These are phyloP conservation scores for Labeo rohita DNA, from an alignment of 2,113 vertebrate species.

Conservation along the genomic window DNA sequence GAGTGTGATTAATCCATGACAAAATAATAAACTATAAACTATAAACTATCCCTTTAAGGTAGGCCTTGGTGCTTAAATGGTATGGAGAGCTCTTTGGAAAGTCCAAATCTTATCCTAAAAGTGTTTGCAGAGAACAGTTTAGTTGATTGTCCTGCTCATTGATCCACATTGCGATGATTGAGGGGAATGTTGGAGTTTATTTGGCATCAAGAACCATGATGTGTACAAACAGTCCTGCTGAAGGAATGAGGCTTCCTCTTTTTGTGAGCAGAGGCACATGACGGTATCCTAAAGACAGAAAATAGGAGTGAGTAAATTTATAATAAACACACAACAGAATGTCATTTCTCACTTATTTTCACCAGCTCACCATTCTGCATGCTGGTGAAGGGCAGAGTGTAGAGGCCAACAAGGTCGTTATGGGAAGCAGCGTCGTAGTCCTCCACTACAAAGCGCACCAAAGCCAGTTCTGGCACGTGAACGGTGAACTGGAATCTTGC, in stretches of 20 bases:
- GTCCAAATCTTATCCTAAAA: background rate
- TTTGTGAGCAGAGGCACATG: slow-evolving; percentile 90
- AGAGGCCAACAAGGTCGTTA: slow-evolving; percentile 90
- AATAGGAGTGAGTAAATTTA: background rate
- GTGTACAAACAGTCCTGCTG: slow-evolving; percentile 89
- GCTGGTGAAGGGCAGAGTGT: slow-evolving; percentile 86
- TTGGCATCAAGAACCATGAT: slow-evolving; percentile 74
- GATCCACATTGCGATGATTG: background rate
- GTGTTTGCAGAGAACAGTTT: background rate
- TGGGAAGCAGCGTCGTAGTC: slow-evolving; percentile 85
- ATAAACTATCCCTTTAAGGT: background rate
- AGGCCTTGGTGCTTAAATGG: background rate
- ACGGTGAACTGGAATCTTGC: slow-evolving; percentile 81
- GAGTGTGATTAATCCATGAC: too few relatives aligned
- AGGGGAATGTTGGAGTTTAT: slow-evolving; percentile 41
- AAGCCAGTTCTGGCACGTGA: slow-evolving; percentile 82
- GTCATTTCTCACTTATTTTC: background rate
- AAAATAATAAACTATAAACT: too few relatives aligned
- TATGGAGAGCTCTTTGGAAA: background rate
- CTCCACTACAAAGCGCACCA: slow-evolving; percentile 89
- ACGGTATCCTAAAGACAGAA: slow-evolving; percentile 84
- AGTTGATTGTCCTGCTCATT: background rate
- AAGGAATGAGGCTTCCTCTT: slow-evolving; percentile 81
- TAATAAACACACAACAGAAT: background rate
- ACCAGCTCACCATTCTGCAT: slow-evolving; percentile 83